phyloP scores from a whole-genome alignment of 1,140 invertebrate genomes.

The Drosophila nikananu region DNA sequence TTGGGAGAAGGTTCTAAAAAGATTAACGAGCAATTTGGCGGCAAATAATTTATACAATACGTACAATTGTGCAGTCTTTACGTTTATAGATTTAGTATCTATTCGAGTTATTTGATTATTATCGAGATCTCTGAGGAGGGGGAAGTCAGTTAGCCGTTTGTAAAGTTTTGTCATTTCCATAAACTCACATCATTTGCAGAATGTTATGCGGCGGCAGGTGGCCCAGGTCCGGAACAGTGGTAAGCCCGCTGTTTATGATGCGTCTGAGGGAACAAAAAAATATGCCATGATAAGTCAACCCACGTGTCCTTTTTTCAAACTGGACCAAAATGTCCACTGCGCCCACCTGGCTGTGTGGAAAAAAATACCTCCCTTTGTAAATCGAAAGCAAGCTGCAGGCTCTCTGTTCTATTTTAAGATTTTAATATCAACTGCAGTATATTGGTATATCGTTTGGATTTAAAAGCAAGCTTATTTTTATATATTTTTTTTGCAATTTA shows the following conservation, averaged over 20 bases:
- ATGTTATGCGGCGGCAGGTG: constrained; percentile 86
- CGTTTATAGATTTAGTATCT: constrained; percentile 86
- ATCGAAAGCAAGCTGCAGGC: background rate
- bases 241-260: constrained; percentile 87
- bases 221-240: constrained; percentile 86
- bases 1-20: background rate
- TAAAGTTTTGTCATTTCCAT: background rate
- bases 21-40: background rate
- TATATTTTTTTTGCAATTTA: background rate
- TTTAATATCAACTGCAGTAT: background rate
- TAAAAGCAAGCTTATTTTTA: background rate
- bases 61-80: constrained; percentile 87
- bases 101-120: constrained; percentile 87
- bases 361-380: background rate
- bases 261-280: constrained; percentile 80
- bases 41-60: constrained; percentile 83
- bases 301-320: background rate
- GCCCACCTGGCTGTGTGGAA: background rate
- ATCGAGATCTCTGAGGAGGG: constrained; percentile 86
- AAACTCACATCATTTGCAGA: constrained; percentile 88
- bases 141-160: constrained; percentile 3
- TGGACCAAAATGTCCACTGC: too few species aligned
- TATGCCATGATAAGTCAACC: background rate
- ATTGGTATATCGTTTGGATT: background rate
- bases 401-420: background rate